These are phyloP conservation scores for Lerista edwardsae DNA, from an alignment of 2,797 vertebrate genomes.

Conservation along the genomic window DNA sequence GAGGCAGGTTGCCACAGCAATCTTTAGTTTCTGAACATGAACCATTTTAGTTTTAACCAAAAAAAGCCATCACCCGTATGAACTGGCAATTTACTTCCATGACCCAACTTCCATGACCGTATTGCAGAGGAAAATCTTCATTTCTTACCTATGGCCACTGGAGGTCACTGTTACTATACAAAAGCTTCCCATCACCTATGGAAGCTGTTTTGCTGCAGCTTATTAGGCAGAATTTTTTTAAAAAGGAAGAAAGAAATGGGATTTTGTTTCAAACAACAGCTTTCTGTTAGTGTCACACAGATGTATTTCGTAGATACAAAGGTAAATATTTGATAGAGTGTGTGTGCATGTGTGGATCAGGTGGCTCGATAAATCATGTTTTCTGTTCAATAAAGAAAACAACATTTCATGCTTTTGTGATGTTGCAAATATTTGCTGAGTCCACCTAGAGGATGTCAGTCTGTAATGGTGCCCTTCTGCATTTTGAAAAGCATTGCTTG, in stretches of 20 bases:
- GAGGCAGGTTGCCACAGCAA: too few relatives aligned
- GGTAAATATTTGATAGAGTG: conserved; percentile 75
- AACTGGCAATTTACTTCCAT: background rate
- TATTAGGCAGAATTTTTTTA: conserved; percentile 1
- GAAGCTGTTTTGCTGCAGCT: background rate
- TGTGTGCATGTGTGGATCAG: conserved; percentile 57
- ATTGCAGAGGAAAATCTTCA: background rate
- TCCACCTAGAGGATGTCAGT: conserved; percentile 53
- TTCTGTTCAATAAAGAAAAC: conserved; percentile 69
- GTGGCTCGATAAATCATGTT: conserved; percentile 69
- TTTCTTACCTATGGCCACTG: conserved; percentile 20
- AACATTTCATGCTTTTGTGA: conserved; percentile 61
- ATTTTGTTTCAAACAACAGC: conserved; percentile 56
- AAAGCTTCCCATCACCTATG: conserved; percentile 40
- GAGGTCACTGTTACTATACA: conserved; percentile 72
- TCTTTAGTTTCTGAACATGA: too few relatives aligned
- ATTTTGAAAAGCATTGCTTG: conserved; percentile 44
- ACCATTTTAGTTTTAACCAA: too few relatives aligned
- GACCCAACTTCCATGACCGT: background rate
- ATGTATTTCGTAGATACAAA: conserved; percentile 55
- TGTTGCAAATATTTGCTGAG: conserved; percentile 63
- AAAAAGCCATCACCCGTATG: background rate
- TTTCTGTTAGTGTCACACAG: conserved; percentile 49
- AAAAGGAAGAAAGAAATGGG: conserved; percentile 16
- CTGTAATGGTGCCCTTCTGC: conserved; percentile 54